phyloP scores from a whole-genome alignment of 2,797 vertebrate genomes.

The Propithecus deckenii region DNA sequence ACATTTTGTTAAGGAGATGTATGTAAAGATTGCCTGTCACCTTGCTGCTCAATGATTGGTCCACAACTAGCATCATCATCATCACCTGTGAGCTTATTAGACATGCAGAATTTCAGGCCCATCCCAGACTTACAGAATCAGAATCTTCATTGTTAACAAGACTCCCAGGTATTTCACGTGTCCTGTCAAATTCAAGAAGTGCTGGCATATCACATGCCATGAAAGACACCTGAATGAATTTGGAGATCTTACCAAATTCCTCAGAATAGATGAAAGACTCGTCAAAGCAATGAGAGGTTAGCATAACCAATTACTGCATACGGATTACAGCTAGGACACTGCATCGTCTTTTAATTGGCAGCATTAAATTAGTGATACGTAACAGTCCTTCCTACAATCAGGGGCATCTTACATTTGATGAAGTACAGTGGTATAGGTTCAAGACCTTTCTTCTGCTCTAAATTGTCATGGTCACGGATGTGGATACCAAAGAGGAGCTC shows the following conservation, averaged over 20 bases:
- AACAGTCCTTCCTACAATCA: background rate
- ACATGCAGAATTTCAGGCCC: background rate
- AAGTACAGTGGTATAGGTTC: background rate
- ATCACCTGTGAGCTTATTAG: background rate
- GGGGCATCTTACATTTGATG: background rate
- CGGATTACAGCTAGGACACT: background rate
- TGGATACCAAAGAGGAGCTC: background rate
- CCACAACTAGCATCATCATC: background rate
- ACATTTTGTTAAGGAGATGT: background rate
- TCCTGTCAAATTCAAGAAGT: background rate
- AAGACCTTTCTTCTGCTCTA: background rate
- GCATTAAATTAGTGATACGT: background rate
- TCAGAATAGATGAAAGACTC: background rate
- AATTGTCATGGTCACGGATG: background rate
- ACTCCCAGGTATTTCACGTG: background rate
- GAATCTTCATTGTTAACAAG: background rate
- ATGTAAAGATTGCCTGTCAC: background rate
- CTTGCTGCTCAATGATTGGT: background rate
- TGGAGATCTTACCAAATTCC: background rate
- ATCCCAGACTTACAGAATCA: background rate
- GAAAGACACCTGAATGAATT: background rate
- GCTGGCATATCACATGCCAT: background rate
- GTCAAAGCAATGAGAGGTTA: background rate
- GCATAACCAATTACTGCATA: background rate
- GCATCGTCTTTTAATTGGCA: background rate